Conservation (phyloP, 2,113 vertebrate genomes). For the Reinhardtius hippoglossoides region DNA sequence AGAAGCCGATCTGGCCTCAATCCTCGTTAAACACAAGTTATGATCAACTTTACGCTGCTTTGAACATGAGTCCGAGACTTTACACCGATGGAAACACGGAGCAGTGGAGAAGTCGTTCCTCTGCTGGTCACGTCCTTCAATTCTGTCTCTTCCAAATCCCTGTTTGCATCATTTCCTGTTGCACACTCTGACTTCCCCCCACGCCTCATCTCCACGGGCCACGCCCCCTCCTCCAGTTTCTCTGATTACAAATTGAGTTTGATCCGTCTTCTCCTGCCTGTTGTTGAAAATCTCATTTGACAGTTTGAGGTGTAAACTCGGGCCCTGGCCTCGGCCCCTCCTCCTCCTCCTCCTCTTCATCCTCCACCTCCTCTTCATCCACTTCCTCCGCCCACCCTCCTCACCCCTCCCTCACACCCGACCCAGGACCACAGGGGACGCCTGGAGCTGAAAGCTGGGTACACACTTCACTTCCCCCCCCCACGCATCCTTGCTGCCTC, state of each 20-base stretch:
- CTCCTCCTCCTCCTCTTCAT: constrained; percentile 44
- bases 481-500: neutral
- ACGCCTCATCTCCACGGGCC: constrained; percentile 31
- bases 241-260: neutral
- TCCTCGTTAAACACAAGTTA: constrained; percentile 6
- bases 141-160: no score
- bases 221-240: neutral
- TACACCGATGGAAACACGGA: neutral
- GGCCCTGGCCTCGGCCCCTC: constrained; percentile 56
- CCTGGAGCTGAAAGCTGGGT: constrained; percentile 87
- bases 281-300: constrained; percentile 87
- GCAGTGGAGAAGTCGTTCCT: neutral
- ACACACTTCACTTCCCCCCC: constrained; percentile 54
- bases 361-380: constrained; percentile 45
- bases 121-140: no score
- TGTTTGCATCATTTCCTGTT: no score
- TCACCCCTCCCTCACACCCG: constrained; percentile 83
- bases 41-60: constrained; percentile 15
- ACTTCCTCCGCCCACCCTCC: constrained; percentile 63
- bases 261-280: neutral
- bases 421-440: constrained; percentile 87
- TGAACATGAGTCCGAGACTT: constrained; percentile 22
- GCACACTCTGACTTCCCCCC: neutral
- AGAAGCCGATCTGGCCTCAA: constrained; percentile 34
- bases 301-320: constrained; percentile 89